Conservation (phyloP, 1,140 invertebrate species). For the Procambarus clarkii region DNA sequence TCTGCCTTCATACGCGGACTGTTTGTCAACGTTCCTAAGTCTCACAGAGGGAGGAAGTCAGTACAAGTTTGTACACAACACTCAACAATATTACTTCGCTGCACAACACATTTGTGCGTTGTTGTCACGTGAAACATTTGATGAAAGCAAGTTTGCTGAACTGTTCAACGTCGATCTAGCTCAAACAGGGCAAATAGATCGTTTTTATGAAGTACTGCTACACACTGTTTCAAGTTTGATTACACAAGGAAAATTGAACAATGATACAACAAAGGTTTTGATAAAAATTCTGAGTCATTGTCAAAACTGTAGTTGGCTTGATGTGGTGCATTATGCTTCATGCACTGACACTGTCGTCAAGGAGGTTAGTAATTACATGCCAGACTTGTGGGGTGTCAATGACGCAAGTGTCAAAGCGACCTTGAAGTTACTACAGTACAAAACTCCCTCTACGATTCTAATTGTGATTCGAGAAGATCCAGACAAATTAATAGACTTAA, state of each 20-base stretch:
- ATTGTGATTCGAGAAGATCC: not conserved
- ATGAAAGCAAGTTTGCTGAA: not conserved
- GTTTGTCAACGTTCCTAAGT: not conserved
- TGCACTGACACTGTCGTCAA: not conserved
- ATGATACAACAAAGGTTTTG: not conserved
- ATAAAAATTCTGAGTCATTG: not conserved
- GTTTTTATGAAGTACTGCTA: not conserved
- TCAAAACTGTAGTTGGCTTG: not conserved
- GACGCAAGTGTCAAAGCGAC: not conserved
- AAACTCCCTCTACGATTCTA: not conserved
- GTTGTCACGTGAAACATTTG: not conserved
- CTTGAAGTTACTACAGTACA: not conserved
- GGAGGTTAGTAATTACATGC: not conserved
- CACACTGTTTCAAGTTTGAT: not conserved
- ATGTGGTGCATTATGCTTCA: not conserved
- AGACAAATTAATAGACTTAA: not conserved
- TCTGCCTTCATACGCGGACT: not conserved
- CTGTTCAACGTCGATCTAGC: not conserved
- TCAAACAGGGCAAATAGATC: not conserved
- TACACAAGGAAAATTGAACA: not conserved
- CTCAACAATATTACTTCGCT: not conserved
- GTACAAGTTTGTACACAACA: not conserved
- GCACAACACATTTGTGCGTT: not conserved
- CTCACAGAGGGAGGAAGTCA: not conserved
- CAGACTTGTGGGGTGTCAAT: not conserved